Percentiles rank a stretch among this genome's conserved stretches.
Evolutionary conservation across 2,113 vertebrate genomes (phyloP).

Genomic region (Paramormyrops kingsleyae): DNA sequence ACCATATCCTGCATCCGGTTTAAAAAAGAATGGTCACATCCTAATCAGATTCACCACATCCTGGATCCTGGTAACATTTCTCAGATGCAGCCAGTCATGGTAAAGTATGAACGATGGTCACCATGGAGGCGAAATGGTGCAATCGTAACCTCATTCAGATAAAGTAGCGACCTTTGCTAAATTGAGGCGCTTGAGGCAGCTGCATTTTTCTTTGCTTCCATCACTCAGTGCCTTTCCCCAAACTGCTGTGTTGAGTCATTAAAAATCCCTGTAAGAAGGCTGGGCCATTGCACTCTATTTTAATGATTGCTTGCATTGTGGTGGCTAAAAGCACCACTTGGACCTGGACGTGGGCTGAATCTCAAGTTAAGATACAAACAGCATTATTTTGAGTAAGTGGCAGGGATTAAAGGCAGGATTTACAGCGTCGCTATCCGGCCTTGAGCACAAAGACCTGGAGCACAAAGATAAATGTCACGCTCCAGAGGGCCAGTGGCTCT

Average conservation of each 20-base stretch:
- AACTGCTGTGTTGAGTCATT: not conserved
- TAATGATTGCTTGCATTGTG: constrained; percentile 8
- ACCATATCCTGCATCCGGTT: not conserved
- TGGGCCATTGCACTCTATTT: not conserved
- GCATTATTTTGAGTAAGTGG: not conserved
- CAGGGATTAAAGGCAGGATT: not conserved
- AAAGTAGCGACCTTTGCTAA: not conserved
- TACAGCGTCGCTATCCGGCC: not conserved
- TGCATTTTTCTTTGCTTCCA: not conserved
- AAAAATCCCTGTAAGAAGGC: not conserved
- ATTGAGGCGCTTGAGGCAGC: not conserved
- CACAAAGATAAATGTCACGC: constrained; percentile 10
- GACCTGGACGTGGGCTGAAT: not conserved
- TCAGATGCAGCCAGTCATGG: not conserved
- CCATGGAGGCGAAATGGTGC: not conserved
- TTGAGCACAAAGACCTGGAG: not conserved
- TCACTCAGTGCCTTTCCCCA: not conserved
- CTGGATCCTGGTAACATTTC: not conserved
- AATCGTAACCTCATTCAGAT: not conserved
- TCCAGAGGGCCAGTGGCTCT: not conserved
- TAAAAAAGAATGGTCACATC: not conserved
- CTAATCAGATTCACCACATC: not conserved
- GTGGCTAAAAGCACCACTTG: not conserved
- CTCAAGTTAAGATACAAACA: constrained; percentile 9
- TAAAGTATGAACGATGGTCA: not conserved